Evolutionary conservation across 2,797 vertebrate genomes (phyloP).

Genomic region (Fistularia commersonii): DNA sequence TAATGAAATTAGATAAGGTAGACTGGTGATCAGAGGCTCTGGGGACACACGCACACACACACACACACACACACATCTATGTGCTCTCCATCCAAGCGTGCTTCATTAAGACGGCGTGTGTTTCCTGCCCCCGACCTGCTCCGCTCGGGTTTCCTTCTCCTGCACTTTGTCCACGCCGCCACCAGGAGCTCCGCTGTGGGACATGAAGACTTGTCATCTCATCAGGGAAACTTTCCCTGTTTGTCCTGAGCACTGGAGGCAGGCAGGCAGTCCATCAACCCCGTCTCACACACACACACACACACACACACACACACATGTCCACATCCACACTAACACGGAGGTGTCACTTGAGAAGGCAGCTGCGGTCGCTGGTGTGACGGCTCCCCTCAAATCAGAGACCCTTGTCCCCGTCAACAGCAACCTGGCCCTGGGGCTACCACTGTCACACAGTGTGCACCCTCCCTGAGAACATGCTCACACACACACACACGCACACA

Average conservation of each 20-base stretch:
- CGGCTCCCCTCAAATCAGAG: conserved; percentile 96
- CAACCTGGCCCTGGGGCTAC: conserved; percentile 95
- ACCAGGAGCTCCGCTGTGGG: conserved; percentile 80
- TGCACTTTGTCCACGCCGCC: conserved; percentile 67
- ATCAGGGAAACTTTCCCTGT: conserved; percentile 92
- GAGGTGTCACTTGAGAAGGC: conserved; percentile 92
- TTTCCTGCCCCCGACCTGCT: conserved; percentile 34
- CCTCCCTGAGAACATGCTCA: conserved; percentile 15
- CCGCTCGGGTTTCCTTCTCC: conserved; percentile 40
- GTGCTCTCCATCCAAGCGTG: conserved; percentile 16
- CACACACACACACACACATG: conserved; percentile 23
- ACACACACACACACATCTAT: conserved; percentile 28
- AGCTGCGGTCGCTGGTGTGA: conserved; percentile 92
- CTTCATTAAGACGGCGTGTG: conserved; percentile 30
- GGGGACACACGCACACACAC: conserved; percentile 32
- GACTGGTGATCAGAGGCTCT: conserved; percentile 74
- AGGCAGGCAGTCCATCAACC: conserved; percentile 75
- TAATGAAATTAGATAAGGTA: conserved; percentile 96
- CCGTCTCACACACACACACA: conserved; percentile 30
- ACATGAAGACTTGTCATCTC: conserved; percentile 91
- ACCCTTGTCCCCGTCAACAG: conserved; percentile 96
- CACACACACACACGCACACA: conserved; percentile 60
- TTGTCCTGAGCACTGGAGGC: conserved; percentile 93
- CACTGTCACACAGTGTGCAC: conserved; percentile 91
- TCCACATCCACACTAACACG: conserved; percentile 75